Evolutionary conservation across 2,888 invertebrate species (phyloP), one percentile per base, ranked within the genome.

Genomic region (Aleiodes testaceus): DNA sequence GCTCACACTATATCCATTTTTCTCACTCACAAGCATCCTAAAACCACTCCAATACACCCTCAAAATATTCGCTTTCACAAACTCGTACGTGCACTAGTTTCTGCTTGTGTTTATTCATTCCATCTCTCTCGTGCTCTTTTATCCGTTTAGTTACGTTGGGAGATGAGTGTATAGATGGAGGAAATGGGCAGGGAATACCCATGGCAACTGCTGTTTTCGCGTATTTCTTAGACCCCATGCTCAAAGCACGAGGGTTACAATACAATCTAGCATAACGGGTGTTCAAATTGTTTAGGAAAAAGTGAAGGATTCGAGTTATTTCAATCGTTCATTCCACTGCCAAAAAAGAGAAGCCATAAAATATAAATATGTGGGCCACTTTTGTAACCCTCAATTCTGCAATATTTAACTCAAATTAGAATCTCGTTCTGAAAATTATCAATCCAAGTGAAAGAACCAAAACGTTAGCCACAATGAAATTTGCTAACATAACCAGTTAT

Each of bases 171-270:
- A 44, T 55, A 44, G n/a, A 63, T 47, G 16, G 14, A 47, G 7
- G 16, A 47, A 47, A 14, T 47, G 14, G 64, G 76, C 75, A 79
- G 80, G 80, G 82, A 83, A 82, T 80, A 81, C 68, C 81, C 80
- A 84, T 85, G 84, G 86, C 86, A 86, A 86, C 85, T 85, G 86
- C 85, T 85, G 84, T 82, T 85, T 85, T 82, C 85, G 85, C 85
- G 7, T 9, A 86, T 85, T 85, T 85, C 85, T 84, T 81, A 84
- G 82, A 80, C 7, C 80, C 81, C 82, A 81, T 80, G 75, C 81
- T 74, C 59, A 69, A 65, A 52, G 72, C 68, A 52, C 61, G 42
- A 36, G 68, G 14, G 49, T 66, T 72, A 50, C 30, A 81, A 81
- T 81, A 79, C 36, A 36, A 81, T 82, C 78, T 73, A 77, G 68